A percentile compares a stretch with the other conserved stretches of the same genome.
These are phyloP conservation scores for Pangasius djambal DNA, from an alignment of 2,797 vertebrate genomes.

Conservation along the genomic window DNA sequence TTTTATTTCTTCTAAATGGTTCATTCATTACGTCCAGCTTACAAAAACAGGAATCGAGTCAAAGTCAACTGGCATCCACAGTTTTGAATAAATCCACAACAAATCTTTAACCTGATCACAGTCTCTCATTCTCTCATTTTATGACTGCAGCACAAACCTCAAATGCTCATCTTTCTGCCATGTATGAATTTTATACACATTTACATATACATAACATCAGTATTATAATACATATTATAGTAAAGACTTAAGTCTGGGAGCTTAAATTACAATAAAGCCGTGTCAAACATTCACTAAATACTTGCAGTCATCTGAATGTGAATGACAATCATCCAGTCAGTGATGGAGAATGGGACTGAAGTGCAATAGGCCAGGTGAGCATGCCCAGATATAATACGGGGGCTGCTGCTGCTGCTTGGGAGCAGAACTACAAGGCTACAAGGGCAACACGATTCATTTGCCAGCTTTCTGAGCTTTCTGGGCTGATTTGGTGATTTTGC, in stretches of 20 bases:
- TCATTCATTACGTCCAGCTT: neutral
- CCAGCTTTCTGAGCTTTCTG: constrained; percentile 82
- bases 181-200: constrained; percentile 31
- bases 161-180: constrained; percentile 11
- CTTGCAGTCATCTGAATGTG: neutral
- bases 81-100: neutral
- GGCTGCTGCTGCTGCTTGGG: neutral
- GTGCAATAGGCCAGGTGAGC: constrained; percentile 31
- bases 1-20: neutral
- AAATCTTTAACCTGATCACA: neutral
- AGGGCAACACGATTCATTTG: constrained; percentile 73
- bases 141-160: constrained; percentile 14
- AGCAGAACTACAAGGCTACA: constrained; percentile 20
- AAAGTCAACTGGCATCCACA: neutral
- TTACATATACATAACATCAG: constrained; percentile 7
- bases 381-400: constrained; percentile 36
- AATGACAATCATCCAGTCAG: constrained; percentile 1
- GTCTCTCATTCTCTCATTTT: neutral
- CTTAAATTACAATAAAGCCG: constrained; percentile 6
- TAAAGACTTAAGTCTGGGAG: constrained; percentile 7
- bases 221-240: constrained; percentile 13
- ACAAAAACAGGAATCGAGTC: neutral
- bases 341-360: constrained; percentile 5
- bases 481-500: constrained; percentile 86
- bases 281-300: constrained; percentile 9